A percentile compares a stretch with the other conserved stretches of the same genome.
These are phyloP conservation scores for Formicarius rufipectus DNA, from an alignment of 2,113 vertebrate species.

Conservation along the genomic window DNA sequence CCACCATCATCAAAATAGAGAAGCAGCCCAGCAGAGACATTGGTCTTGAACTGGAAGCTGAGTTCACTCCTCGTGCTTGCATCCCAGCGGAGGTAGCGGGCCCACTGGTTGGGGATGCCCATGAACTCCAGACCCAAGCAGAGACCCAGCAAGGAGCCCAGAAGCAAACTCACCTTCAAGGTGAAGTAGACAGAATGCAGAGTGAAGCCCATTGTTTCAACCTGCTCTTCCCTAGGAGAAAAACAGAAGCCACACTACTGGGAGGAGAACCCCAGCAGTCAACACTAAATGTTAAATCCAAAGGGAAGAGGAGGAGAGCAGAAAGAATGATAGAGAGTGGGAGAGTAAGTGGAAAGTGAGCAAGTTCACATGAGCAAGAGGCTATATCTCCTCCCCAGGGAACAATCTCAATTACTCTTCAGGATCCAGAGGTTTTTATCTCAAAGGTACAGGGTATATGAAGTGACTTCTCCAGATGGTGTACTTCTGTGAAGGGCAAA, in stretches of 20 bases:
- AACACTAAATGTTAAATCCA: constrained; percentile 45
- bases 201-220: constrained; percentile 75
- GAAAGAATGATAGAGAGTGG: neutral
- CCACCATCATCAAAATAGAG: constrained; percentile 96
- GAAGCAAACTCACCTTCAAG: constrained; percentile 81
- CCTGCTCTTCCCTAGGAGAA: constrained; percentile 10
- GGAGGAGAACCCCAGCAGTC: neutral
- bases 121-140: constrained; percentile 90
- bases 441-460: neutral
- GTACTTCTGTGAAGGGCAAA: neutral
- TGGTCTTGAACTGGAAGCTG: constrained; percentile 95
- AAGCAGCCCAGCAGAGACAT: constrained; percentile 85
- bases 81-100: constrained; percentile 96
- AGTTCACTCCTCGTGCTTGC: constrained; percentile 92
- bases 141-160: constrained; percentile 84
- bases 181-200: constrained; percentile 79
- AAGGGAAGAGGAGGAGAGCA: neutral
- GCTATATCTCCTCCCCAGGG: constrained; percentile 16
- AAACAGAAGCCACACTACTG: constrained; percentile 5
- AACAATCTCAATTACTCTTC: constrained; percentile 70
- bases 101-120: constrained; percentile 92
- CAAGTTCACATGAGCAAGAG: neutral
- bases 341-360: neutral
- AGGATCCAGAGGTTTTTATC: constrained; percentile 67
- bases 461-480: neutral